Evolutionary conservation across 2,888 invertebrate species (phyloP).

Genomic region (Tenthredo distinguenda): DNA sequence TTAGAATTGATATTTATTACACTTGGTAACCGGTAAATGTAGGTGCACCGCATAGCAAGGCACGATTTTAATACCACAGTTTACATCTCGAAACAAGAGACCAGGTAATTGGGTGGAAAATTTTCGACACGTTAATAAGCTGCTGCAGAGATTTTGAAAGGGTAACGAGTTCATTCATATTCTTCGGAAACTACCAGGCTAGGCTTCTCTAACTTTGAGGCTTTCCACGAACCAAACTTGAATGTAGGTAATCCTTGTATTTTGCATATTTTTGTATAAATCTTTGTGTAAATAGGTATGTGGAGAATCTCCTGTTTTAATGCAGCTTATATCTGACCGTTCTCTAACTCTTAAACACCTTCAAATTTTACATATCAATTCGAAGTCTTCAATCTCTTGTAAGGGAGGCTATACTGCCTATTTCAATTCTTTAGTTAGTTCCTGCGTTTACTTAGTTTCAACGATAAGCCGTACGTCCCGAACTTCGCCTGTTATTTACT

Average conservation of each 20-base stretch:
- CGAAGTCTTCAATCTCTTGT: background rate
- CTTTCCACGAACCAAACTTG: background rate
- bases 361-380: background rate
- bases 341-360: background rate
- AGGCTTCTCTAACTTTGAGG: background rate
- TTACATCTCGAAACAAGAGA: constrained; percentile 3
- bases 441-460: background rate
- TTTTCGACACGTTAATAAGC: constrained; percentile 6
- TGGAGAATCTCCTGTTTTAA: background rate
- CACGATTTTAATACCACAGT: background rate
- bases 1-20: constrained; percentile 20
- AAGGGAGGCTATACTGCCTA: background rate
- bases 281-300: background rate
- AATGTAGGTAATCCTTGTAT: background rate
- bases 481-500: constrained; percentile 39
- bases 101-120: constrained; percentile 1
- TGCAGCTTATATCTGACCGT: background rate
- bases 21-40: background rate
- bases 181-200: background rate
- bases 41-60: background rate
- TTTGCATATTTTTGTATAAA: constrained; percentile 5
- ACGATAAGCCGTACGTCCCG: constrained; percentile 17
- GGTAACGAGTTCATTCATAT: constrained; percentile 25
- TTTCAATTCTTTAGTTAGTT: constrained; percentile 1
- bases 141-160: background rate